phyloP scores from a whole-genome alignment of 2,113 vertebrate species.

The Patagioenas fasciata region DNA sequence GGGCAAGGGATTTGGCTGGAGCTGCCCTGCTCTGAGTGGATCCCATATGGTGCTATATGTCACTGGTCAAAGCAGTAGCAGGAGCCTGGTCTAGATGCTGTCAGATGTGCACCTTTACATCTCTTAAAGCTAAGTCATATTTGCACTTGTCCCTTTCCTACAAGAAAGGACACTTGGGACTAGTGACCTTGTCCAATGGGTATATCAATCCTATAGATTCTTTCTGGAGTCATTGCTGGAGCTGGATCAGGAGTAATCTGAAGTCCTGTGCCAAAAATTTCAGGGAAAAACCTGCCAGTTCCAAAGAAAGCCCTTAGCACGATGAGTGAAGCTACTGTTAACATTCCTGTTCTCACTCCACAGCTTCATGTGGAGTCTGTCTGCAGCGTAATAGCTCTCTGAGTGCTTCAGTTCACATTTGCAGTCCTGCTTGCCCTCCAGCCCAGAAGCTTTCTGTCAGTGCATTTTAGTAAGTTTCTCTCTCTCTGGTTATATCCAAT shows the following conservation, averaged over 20 bases:
- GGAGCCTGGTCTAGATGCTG: neutral
- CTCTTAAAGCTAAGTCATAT: neutral
- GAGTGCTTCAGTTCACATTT: neutral
- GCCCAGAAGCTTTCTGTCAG: conserved; percentile 70
- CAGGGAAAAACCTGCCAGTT: neutral
- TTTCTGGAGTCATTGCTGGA: neutral
- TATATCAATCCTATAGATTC: neutral
- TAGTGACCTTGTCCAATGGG: neutral
- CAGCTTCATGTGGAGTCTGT: neutral
- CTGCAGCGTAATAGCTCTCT: neutral
- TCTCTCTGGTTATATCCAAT: conserved; percentile 34
- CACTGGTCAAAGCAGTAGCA: neutral
- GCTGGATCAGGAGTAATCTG: neutral
- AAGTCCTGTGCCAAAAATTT: neutral
- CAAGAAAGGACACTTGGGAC: neutral
- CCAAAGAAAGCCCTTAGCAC: neutral
- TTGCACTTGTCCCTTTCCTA: neutral
- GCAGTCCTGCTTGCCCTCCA: neutral
- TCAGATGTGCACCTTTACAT: neutral
- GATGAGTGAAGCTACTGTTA: neutral
- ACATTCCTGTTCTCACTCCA: neutral
- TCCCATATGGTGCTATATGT: fast-evolving
- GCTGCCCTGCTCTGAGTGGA: neutral
- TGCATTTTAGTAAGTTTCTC: conserved; percentile 69
- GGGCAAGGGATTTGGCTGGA: neutral